These are phyloP conservation scores for Stenurella melanura DNA, from an alignment of 2,888 invertebrate genomes.

Conservation along the genomic window DNA sequence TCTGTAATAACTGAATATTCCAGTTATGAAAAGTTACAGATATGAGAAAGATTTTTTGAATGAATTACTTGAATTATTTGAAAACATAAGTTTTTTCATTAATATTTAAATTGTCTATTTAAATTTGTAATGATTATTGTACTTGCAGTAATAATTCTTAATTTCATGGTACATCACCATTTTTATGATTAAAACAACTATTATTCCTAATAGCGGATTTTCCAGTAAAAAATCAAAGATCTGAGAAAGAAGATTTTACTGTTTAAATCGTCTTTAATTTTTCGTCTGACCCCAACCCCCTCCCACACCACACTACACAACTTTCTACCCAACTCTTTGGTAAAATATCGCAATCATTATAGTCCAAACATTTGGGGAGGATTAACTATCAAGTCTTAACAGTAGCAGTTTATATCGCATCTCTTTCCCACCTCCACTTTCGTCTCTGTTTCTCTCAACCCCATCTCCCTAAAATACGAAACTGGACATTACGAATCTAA, in stretches of 20 bases:
- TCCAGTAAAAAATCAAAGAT: not conserved
- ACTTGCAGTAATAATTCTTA: too few relatives aligned
- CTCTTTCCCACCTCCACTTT: constrained; percentile 51
- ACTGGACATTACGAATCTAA: constrained; percentile 76
- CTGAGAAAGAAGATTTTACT: constrained; percentile 15
- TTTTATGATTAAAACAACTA: not conserved
- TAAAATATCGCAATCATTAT: constrained; percentile 68
- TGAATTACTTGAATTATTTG: too few relatives aligned
- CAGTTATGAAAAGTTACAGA: too few relatives aligned
- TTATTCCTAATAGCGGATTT: not conserved
- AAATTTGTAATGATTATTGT: too few relatives aligned
- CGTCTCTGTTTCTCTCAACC: constrained; percentile 58
- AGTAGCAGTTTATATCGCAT: constrained; percentile 57
- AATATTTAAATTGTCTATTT: too few relatives aligned
- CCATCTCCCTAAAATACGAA: constrained; percentile 67
- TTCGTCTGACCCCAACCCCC: constrained; percentile 34
- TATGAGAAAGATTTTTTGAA: too few relatives aligned
- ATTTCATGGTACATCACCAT: too few relatives aligned
- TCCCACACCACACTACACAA: constrained; percentile 37
- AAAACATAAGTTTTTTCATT: too few relatives aligned
- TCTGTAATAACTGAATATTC: too few relatives aligned
- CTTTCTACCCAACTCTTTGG: constrained; percentile 49
- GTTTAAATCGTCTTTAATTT: constrained; percentile 36
- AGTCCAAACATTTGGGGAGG: constrained; percentile 66
- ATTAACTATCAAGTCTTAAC: constrained; percentile 66